Percentiles rank a stretch among this genome's conserved stretches.
Evolutionary conservation across 2,888 invertebrate genomes (phyloP).

Genomic region (Geotrupes spiniger): DNA sequence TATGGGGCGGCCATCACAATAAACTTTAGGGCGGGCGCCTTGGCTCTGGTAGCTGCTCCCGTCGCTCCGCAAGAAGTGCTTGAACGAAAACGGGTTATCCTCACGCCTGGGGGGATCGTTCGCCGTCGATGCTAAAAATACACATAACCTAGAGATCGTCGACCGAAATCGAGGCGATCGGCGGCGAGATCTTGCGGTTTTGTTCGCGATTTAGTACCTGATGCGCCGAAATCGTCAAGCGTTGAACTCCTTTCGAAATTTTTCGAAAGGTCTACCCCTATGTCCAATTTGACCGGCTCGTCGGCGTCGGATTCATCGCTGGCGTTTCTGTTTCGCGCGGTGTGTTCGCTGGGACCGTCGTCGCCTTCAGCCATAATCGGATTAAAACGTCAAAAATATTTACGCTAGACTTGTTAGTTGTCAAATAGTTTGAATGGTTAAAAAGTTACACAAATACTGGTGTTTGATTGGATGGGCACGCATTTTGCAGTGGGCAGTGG

Average conservation of each 20-base stretch:
- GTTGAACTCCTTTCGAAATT: slow-evolving; percentile 16
- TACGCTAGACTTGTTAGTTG: slow-evolving; percentile 7
- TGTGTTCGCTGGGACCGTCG: slow-evolving; percentile 24
- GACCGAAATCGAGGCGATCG: too few relatives aligned
- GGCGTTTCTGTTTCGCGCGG: slow-evolving; percentile 15
- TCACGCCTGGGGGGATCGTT: slow-evolving; percentile 48
- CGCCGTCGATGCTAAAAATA: slow-evolving; percentile 23
- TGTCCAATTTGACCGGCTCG: slow-evolving; percentile 30
- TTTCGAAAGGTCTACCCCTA: slow-evolving; percentile 24
- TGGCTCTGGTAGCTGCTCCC: slow-evolving; percentile 63
- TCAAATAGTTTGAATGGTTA: slow-evolving; percentile 18
- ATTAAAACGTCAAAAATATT: slow-evolving; percentile 8
- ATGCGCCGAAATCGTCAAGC: slow-evolving; percentile 18
- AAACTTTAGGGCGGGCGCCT: slow-evolving; percentile 78
- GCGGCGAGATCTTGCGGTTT: too few relatives aligned
- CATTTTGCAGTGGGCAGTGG: too few relatives aligned
- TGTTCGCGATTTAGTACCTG: slow-evolving; percentile 12
- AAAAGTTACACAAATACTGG: slow-evolving; percentile 7
- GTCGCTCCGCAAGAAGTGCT: slow-evolving; percentile 76
- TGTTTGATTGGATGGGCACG: slow-evolving; percentile 4
- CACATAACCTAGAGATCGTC: not conserved
- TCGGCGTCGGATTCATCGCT: slow-evolving; percentile 31
- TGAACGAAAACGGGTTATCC: slow-evolving; percentile 81
- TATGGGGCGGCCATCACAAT: slow-evolving; percentile 46
- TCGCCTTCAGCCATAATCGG: slow-evolving; percentile 36